Conservation (phyloP, 2,888 invertebrate species). For the Opisthograptis luteolata region DNA sequence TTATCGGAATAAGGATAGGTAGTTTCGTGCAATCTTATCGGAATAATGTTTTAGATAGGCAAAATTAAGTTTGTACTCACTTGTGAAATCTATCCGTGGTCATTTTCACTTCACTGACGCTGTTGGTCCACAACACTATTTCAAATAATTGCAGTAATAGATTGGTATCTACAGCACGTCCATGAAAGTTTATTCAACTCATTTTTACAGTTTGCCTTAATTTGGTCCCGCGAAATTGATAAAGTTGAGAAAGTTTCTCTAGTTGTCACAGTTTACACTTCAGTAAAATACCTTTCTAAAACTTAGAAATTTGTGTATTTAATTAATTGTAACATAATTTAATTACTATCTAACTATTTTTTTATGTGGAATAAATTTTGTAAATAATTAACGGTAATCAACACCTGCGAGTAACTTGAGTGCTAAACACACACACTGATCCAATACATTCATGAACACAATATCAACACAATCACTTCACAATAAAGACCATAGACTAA, state of each 20-base stretch:
- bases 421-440: conserved; percentile 26
- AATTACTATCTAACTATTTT: not conserved
- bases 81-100: conserved; percentile 86
- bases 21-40: conserved; percentile 66
- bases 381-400: conserved; percentile 5
- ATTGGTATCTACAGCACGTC: conserved; percentile 25
- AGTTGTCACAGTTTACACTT: conserved; percentile 58
- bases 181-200: conserved; percentile 68
- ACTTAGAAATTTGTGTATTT: not conserved
- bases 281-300: conserved; percentile 7
- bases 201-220: conserved; percentile 66
- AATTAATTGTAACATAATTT: not conserved
- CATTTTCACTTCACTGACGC: conserved; percentile 66
- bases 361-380: not conserved
- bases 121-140: conserved; percentile 28
- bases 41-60: conserved; percentile 32
- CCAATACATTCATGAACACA: too few species aligned
- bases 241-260: conserved; percentile 65
- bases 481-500: not conserved
- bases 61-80: conserved; percentile 67
- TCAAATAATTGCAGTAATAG: not conserved
- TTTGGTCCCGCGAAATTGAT: conserved; percentile 67
- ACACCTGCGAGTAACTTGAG: too few species aligned
- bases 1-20: conserved; percentile 24
- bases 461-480: not conserved